Evolutionary conservation across 2,113 vertebrate genomes (phyloP).

Genomic region (Boleophthalmus pectinirostris): DNA sequence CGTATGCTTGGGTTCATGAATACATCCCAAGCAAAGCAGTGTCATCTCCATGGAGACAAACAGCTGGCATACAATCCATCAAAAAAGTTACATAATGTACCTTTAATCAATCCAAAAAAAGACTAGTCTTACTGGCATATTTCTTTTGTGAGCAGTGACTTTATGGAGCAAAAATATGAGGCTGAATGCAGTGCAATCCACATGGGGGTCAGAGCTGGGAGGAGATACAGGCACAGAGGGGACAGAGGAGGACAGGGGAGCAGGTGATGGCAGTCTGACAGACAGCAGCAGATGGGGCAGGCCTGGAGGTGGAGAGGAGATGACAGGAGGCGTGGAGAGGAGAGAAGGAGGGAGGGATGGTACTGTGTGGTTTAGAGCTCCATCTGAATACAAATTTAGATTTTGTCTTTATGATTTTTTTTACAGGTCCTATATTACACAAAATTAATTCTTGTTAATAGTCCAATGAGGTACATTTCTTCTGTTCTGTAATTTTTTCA

Average conservation of each 20-base stretch:
- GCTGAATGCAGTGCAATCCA: conserved; percentile 37
- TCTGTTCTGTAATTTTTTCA: too few relatives aligned
- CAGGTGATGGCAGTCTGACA: conserved; percentile 61
- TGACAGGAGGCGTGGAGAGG: conserved; percentile 31
- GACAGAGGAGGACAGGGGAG: conserved; percentile 33
- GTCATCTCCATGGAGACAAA: too few relatives aligned
- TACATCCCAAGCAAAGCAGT: too few relatives aligned
- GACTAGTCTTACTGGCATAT: too few relatives aligned
- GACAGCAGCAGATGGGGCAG: conserved; percentile 65
- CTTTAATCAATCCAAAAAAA: too few relatives aligned
- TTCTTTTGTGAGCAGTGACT: conserved; percentile 7
- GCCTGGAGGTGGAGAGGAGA: conserved; percentile 22
- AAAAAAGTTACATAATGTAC: too few relatives aligned
- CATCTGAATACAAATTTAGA: neutral
- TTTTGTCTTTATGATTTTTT: too few relatives aligned
- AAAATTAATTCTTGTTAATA: too few relatives aligned
- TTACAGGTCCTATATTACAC: too few relatives aligned
- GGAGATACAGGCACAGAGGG: conserved; percentile 34
- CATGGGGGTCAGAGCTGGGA: conserved; percentile 59
- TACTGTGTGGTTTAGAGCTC: neutral
- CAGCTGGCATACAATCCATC: too few relatives aligned
- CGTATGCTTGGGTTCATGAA: too few relatives aligned
- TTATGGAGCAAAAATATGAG: conserved; percentile 34
- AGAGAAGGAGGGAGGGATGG: conserved; percentile 5
- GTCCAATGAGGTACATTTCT: too few relatives aligned